Evolutionary conservation across 2,113 vertebrate genomes (phyloP).

Genomic region (Nibea coibor): DNA sequence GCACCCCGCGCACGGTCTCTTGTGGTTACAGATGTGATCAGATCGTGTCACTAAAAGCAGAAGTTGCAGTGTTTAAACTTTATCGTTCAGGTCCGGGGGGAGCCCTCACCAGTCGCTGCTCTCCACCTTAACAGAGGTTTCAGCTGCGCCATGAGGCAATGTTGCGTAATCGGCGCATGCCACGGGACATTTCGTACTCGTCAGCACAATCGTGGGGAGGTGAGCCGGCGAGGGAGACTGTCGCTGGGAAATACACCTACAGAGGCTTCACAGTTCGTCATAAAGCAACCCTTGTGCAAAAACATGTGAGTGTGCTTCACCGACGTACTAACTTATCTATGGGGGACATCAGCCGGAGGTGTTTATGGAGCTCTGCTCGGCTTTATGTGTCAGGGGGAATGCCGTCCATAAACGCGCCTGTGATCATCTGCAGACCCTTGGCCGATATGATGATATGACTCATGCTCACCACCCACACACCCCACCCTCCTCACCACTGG

Average conservation of each 20-base stretch:
- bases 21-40: background rate
- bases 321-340: background rate
- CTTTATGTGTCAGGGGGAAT: background rate
- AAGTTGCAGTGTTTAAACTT: background rate
- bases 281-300: background rate
- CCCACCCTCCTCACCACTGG: background rate
- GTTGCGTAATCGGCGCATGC: conserved; percentile 63
- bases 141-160: conserved; percentile 68
- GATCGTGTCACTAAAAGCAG: background rate
- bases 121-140: conserved; percentile 21
- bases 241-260: background rate
- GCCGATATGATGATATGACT: conserved; percentile 43
- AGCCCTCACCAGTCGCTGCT: background rate
- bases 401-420: background rate
- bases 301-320: conserved; percentile 25
- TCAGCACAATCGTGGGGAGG: conserved; percentile 62
- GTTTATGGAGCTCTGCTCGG: background rate
- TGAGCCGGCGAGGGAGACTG: background rate
- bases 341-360: background rate
- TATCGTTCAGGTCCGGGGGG: background rate
- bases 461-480: background rate
- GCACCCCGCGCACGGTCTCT: background rate
- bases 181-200: conserved; percentile 9
- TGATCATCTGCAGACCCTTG: conserved; percentile 10
- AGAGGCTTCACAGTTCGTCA: background rate